A percentile compares a stretch with the other conserved stretches of the same genome.
These are phyloP conservation scores for Petrolisthes manimaculis DNA, from an alignment of 2,888 invertebrate species.

Conservation along the genomic window DNA sequence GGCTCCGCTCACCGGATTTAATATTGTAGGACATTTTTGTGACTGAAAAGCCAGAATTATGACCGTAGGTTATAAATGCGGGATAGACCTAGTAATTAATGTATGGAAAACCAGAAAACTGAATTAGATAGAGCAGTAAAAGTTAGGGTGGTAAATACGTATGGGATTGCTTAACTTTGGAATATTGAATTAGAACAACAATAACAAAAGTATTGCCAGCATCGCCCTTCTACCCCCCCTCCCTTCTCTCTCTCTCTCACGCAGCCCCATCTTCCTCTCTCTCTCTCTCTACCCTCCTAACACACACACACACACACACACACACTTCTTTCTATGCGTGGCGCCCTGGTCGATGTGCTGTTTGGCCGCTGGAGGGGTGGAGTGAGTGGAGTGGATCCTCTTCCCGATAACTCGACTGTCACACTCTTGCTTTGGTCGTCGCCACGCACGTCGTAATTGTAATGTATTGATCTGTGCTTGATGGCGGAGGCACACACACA, in stretches of 20 bases:
- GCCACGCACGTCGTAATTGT: constrained; percentile 39
- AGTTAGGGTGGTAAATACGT: too few species aligned
- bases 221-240: too few species aligned
- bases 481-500: not conserved
- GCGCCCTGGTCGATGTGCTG: not conserved
- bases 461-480: constrained; percentile 50
- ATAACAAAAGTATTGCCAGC: too few species aligned
- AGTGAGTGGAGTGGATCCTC: constrained; percentile 11
- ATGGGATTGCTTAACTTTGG: too few species aligned
- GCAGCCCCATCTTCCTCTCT: not conserved
- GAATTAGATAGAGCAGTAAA: too few species aligned
- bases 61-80: too few species aligned
- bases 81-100: too few species aligned
- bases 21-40: too few species aligned
- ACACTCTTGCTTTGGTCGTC: constrained; percentile 41
- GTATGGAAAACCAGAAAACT: too few species aligned
- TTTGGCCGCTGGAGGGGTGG: constrained; percentile 1
- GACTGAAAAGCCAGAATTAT: too few species aligned
- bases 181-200: too few species aligned
- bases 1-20: too few species aligned
- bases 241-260: not conserved
- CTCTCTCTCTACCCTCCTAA: not conserved
- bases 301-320: constrained; percentile 15
- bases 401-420: constrained; percentile 43
- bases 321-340: not conserved